Conservation (phyloP, 1,140 invertebrate species). For the Brachionus rotundiformis region DNA sequence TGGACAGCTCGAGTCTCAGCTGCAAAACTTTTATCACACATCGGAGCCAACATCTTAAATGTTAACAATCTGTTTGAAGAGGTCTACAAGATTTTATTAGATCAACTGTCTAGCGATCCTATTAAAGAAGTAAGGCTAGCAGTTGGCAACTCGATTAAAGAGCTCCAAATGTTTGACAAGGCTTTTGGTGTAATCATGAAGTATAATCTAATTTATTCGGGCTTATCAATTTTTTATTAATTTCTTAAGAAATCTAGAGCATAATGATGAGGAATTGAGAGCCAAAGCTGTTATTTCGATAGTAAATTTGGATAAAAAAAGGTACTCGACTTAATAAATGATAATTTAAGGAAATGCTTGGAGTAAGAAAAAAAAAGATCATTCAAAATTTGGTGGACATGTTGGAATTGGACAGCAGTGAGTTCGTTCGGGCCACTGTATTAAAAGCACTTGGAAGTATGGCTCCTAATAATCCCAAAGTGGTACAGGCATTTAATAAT, state of each 20-base stretch:
- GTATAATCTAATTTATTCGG: constrained; percentile 54
- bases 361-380: constrained; percentile 60
- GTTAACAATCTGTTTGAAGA: constrained; percentile 53
- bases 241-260: constrained; percentile 57
- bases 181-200: constrained; percentile 59
- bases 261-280: constrained; percentile 58
- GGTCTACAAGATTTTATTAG: constrained; percentile 58
- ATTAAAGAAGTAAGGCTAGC: constrained; percentile 59
- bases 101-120: constrained; percentile 61
- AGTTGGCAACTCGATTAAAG: constrained; percentile 59
- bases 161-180: constrained; percentile 58
- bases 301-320: constrained; percentile 54
- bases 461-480: constrained; percentile 13
- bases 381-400: constrained; percentile 60
- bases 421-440: constrained; percentile 61
- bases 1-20: constrained; percentile 9
- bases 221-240: not conserved
- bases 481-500: constrained; percentile 45
- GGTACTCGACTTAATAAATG: too few species aligned
- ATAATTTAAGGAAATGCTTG: constrained; percentile 60
- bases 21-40: constrained; percentile 5
- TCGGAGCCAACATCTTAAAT: constrained; percentile 1
- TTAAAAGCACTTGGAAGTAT: constrained; percentile 22
- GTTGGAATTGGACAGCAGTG: constrained; percentile 62
- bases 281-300: constrained; percentile 61